A percentile compares a stretch with the other conserved stretches of the same genome.
phyloP scores from a whole-genome alignment of 2,113 vertebrate species.

The Scolopax mira region DNA sequence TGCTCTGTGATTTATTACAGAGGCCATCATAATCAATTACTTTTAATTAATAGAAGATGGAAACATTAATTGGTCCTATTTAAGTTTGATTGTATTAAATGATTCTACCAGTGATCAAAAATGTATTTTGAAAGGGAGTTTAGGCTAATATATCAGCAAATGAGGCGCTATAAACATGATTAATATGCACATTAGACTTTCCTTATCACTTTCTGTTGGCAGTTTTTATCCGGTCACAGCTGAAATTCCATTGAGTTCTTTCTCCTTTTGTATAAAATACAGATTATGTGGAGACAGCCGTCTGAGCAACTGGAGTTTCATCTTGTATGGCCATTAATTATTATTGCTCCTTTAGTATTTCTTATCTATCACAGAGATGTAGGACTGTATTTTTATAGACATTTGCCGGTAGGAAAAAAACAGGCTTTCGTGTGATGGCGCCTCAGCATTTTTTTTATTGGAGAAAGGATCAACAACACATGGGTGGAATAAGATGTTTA shows the following conservation, averaged over 20 bases:
- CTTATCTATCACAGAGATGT: slow-evolving; percentile 79
- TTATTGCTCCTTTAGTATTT: slow-evolving; percentile 79
- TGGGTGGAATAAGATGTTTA: neutral
- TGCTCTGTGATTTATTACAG: slow-evolving; percentile 64
- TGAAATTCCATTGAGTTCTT: slow-evolving; percentile 82
- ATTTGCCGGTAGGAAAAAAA: slow-evolving; percentile 67
- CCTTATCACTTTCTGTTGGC: slow-evolving; percentile 86
- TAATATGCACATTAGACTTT: slow-evolving; percentile 87
- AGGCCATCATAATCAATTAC: slow-evolving; percentile 69
- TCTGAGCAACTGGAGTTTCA: slow-evolving; percentile 84
- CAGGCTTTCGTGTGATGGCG: slow-evolving; percentile 17
- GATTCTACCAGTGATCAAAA: slow-evolving; percentile 76
- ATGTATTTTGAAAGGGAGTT: slow-evolving; percentile 80
- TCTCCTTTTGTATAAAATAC: slow-evolving; percentile 86
- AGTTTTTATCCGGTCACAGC: slow-evolving; percentile 84
- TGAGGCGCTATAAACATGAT: slow-evolving; percentile 88
- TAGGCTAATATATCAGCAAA: slow-evolving; percentile 85
- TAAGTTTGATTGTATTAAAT: slow-evolving; percentile 69
- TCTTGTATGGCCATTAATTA: slow-evolving; percentile 86
- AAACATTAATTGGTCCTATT: slow-evolving; percentile 73
- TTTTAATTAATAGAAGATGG: slow-evolving; percentile 78
- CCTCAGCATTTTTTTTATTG: slow-evolving; percentile 41
- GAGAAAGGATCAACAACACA: slow-evolving; percentile 35
- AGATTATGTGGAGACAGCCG: slow-evolving; percentile 87
- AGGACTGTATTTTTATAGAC: slow-evolving; percentile 73